Evolutionary conservation across 2,888 invertebrate genomes (phyloP).

Genomic region (Yponomeuta sedellus): DNA sequence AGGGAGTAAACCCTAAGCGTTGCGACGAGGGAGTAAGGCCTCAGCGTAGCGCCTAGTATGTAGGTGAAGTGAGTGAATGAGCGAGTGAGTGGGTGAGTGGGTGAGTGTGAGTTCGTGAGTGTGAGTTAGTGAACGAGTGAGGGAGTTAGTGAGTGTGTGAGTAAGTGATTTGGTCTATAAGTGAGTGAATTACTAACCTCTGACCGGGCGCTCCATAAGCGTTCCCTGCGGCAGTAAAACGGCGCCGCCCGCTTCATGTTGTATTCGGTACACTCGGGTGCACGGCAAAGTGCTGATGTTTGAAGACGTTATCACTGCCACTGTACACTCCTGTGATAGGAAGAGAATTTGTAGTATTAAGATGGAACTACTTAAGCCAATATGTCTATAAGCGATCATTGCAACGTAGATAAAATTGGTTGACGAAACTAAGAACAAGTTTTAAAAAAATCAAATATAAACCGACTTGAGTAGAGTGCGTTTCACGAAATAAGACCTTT

Average conservation of each 20-base stretch:
- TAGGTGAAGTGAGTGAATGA: too few species aligned
- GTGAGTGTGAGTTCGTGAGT: not conserved
- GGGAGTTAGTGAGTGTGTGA: not conserved
- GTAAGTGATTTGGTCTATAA: not conserved
- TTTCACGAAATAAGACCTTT: too few species aligned
- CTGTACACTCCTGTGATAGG: conserved; percentile 80
- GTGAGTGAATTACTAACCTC: conserved; percentile 32
- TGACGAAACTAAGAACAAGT: too few species aligned
- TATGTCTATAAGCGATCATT: too few species aligned
- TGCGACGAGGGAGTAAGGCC: too few species aligned
- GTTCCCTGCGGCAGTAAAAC: conserved; percentile 89
- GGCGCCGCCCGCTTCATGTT: conserved; percentile 84
- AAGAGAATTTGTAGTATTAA: not conserved
- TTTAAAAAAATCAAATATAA: too few species aligned
- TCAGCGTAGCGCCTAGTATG: too few species aligned
- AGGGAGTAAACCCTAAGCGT: too few species aligned
- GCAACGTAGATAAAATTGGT: too few species aligned
- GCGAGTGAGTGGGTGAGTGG: not conserved
- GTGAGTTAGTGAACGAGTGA: not conserved
- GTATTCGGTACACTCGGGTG: conserved; percentile 84
- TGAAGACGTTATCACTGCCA: conserved; percentile 89
- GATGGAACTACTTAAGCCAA: too few species aligned
- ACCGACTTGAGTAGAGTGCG: too few species aligned
- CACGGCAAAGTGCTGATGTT: conserved; percentile 88
- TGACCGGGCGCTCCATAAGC: conserved; percentile 43